Evolutionary conservation across 1,140 invertebrate species (phyloP).

Genomic region (Zaprionus lachaisei): DNA sequence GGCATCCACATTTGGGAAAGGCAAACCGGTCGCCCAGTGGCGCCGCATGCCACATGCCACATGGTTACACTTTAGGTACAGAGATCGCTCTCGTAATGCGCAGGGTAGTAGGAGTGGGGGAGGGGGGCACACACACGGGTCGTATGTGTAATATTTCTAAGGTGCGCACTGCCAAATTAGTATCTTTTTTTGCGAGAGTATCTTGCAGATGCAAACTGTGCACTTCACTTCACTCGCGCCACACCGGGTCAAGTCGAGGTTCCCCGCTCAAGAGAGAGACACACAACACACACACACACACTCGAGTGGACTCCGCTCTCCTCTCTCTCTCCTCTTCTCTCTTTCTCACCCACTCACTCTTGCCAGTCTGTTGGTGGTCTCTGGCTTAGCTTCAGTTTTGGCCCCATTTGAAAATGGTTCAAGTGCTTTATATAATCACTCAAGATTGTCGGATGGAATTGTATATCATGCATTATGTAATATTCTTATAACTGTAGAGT

Average conservation of each 20-base stretch:
- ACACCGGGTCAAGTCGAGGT: slow-evolving; percentile 8
- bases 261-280: neutral
- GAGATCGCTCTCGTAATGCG: slow-evolving; percentile 9
- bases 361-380: neutral
- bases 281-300: neutral
- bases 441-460: neutral
- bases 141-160: slow-evolving; percentile 53
- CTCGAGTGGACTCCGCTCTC: neutral
- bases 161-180: slow-evolving; percentile 33
- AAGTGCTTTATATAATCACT: slow-evolving; percentile 5
- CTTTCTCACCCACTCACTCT: neutral
- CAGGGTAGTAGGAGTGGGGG: neutral
- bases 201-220: neutral
- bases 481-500: neutral
- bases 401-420: neutral
- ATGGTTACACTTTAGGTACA: slow-evolving; percentile 67
- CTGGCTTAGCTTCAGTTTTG: neutral
- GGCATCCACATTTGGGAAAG: slow-evolving; percentile 67
- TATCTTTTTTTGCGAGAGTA: slow-evolving; percentile 10
- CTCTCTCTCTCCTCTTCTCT: neutral
- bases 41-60: slow-evolving; percentile 4
- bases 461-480: neutral
- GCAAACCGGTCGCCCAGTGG: slow-evolving; percentile 74
- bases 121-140: slow-evolving; percentile 7
- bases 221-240: slow-evolving; percentile 6